Base-by-base conservation (phyloP, 2,888 invertebrate genomes). In the Diogma glabrata region DNA sequence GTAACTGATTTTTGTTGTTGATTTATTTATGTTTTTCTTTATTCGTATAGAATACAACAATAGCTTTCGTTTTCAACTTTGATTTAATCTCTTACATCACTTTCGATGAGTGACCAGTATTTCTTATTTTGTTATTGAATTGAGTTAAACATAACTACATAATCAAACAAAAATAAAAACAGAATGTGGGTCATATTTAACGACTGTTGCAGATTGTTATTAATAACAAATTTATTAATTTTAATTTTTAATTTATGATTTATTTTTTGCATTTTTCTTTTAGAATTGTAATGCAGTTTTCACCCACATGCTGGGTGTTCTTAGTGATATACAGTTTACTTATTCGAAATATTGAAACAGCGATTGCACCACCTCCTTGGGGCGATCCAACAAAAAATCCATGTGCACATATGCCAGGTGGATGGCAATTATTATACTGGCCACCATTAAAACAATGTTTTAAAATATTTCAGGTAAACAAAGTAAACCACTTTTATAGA, bases 391-490 rank as follows among this genome's bases (percentile, higher is more conserved):
- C 77, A 55, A 75, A 79, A 60, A 90, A 90, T 67, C 90, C 90
- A 0, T 90, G 90, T 60, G 87, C 89, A 4, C 72, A 78, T 3
- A 79, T 84, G 65, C 82, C 87, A 0, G 76, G 83, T 54, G 89
- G 89, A 46, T 90, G 90, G 90, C 87, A 89, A 61, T 75, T 88
- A 63, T 75, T 90, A 51, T 88, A 82, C 67, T 90, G 89, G 89
- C 84, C 87, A 8, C 75, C 79, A 1, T 82, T 90, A 64, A 84
- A 85, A 55, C 81, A 84, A 67, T 90, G 90, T 70, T 89, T 90
- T 66, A 86, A 85, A 64, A 90, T 90, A 67, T 90, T 89, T 63
- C 82, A 86, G 75, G 81, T 79, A 64, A 58, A 30, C 17, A 47
- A 49, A 47, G 10, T 3, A n/a, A 36, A 33, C 16, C 22, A 16